phyloP scores from a whole-genome alignment of 2,888 invertebrate species.

The Tipula helvola region DNA sequence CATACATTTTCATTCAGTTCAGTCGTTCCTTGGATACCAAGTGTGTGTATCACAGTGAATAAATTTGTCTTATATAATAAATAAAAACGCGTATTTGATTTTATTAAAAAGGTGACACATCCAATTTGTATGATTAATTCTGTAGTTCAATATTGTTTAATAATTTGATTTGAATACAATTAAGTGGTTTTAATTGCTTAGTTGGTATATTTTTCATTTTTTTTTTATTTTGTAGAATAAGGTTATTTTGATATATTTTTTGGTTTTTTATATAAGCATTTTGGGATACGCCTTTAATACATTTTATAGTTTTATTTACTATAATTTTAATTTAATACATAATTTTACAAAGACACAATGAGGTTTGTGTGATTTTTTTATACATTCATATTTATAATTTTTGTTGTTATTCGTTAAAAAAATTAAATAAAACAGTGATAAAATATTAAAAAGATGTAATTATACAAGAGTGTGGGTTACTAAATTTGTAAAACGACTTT shows the following conservation, averaged over 20 bases:
- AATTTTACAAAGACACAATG: background rate
- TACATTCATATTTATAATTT: background rate
- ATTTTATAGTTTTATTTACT: background rate
- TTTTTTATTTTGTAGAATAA: background rate
- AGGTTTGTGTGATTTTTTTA: background rate
- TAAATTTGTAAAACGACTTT: background rate
- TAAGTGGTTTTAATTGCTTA: background rate
- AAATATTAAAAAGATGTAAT: too few relatives aligned
- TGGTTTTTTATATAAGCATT: background rate
- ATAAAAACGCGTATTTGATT: background rate
- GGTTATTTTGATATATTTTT: background rate
- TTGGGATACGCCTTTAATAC: constrained; percentile 8
- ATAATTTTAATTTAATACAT: background rate
- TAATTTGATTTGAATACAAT: background rate
- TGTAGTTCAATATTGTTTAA: background rate
- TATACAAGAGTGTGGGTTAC: background rate
- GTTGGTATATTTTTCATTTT: background rate
- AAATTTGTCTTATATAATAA: background rate
- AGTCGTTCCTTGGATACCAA: background rate
- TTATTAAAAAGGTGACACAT: background rate
- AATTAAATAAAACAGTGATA: background rate
- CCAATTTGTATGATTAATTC: background rate
- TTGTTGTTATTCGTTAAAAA: background rate
- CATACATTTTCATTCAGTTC: too few relatives aligned
- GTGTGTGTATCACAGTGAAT: background rate